Evolutionary conservation across 2,888 invertebrate species (phyloP), one percentile per base, ranked within the genome.

Genomic region (Polymixis lichenea): DNA sequence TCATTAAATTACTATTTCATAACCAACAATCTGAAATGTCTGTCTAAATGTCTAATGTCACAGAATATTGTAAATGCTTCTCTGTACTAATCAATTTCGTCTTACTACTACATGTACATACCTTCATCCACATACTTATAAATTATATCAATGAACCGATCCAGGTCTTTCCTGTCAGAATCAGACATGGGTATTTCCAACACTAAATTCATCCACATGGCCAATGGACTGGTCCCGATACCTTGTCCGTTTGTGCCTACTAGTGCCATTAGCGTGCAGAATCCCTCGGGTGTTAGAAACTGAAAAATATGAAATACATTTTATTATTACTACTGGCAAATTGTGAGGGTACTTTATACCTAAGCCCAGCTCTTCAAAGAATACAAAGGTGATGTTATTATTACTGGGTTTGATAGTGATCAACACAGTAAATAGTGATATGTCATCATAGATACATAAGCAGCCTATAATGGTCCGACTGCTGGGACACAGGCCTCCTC

Each of bases 241-340:
- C 99, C 99, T 96, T 99, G 99, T 0, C 98, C 98, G 93, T 99
- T 99, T n/a, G 98, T 98, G 9, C 99, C 99, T 22, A 97, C 94
- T 46, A 98, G 91, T 0, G 98, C 98, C 96, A 97, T 96, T 0
- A 97, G 88, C 0, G 97, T 93, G 85, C 97, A 97, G 92, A 99
- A 99, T 0, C 99, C 99, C 86, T 98, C 98, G 0, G 98, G 97
- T 15, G 98, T 98, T 66, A 99, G 97, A 86, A 96, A 97, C 97
- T 97, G 92, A 62, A 76, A 77, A 56, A 38, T 9, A 60, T 32
- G 51, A 5, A 19, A 73, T 13, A n/a, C 2, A 65, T 51, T 28
- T 28, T 46, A 25, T 6, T 25, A 22, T 38, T 75, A 38, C 38
- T 38, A 38, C 38, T 38, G 38, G 38, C 38, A 38, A 38, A 38